phyloP scores from a whole-genome alignment of 2,113 vertebrate genomes.

The Campylomormyrus numenius region DNA sequence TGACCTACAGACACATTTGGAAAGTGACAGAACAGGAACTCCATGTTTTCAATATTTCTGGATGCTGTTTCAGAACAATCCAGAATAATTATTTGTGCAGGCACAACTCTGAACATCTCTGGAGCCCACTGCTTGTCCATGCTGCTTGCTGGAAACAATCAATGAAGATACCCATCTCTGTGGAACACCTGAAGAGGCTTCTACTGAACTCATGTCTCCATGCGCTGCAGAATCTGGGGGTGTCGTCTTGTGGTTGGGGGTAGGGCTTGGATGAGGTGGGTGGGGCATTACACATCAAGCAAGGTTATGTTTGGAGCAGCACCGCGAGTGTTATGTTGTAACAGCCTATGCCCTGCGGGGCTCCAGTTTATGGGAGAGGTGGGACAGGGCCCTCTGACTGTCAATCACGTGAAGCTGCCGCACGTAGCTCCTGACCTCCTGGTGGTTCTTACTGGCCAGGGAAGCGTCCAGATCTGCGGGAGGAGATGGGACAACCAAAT shows the following conservation, averaged over 20 bases:
- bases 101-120: background rate
- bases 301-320: constrained; percentile 48
- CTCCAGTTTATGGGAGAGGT: constrained; percentile 93
- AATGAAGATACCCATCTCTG: background rate
- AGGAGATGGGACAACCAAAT: constrained; percentile 24
- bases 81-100: background rate
- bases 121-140: background rate
- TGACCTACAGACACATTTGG: background rate
- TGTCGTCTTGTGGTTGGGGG: background rate
- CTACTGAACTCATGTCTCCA: background rate
- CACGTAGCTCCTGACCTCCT: constrained; percentile 87
- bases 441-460: constrained; percentile 90
- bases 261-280: background rate
- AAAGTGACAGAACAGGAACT: background rate
- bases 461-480: constrained; percentile 79
- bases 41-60: background rate
- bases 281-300: background rate
- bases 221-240: background rate
- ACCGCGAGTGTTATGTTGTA: constrained; percentile 47
- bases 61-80: background rate
- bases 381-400: constrained; percentile 97
- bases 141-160: background rate
- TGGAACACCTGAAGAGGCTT: background rate
- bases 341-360: constrained; percentile 76
- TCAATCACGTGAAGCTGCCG: constrained; percentile 95